phyloP scores from a whole-genome alignment of 2,797 vertebrate species.

The Sebastiscus albofasciatus region DNA sequence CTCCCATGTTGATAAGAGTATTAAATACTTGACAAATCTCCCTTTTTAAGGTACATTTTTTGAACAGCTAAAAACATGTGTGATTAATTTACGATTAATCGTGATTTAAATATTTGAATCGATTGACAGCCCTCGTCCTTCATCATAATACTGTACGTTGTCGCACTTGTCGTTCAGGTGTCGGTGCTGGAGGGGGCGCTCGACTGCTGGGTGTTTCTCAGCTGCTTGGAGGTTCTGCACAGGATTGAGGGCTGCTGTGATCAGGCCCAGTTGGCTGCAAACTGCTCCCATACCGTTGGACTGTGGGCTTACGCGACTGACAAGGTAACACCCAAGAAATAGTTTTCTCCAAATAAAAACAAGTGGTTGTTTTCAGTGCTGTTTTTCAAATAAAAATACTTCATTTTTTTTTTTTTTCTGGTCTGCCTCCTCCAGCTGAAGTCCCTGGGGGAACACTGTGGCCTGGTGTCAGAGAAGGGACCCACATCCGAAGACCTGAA shows the following conservation, averaged over 20 bases:
- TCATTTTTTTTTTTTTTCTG: too few species aligned
- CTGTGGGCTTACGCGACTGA: slow-evolving; percentile 97
- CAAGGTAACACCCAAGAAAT: slow-evolving; percentile 83
- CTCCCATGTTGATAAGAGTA: too few species aligned
- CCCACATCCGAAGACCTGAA: slow-evolving; percentile 96
- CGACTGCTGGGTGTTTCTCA: slow-evolving; percentile 99
- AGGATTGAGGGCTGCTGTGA: slow-evolving; percentile 97
- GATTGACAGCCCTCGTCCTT: too few species aligned
- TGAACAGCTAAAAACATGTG: too few species aligned
- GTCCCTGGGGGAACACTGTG: slow-evolving; percentile 93
- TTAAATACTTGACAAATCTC: too few species aligned
- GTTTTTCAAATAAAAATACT: background rate
- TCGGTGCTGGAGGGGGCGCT: slow-evolving; percentile 92
- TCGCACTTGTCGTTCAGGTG: slow-evolving; percentile 80
- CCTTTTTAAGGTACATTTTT: too few species aligned
- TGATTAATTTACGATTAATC: too few species aligned
- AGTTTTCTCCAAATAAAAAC: background rate
- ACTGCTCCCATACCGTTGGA: slow-evolving; percentile 93
- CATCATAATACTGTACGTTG: background rate
- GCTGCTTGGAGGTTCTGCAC: slow-evolving; percentile 97
- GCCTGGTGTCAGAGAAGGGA: slow-evolving; percentile 91
- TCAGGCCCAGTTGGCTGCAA: slow-evolving; percentile 90
- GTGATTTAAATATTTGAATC: too few species aligned
- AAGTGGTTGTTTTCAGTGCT: background rate
- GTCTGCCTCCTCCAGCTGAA: slow-evolving; percentile 82